Percentiles rank a stretch among this genome's conserved stretches.
Conservation (phyloP, 1,140 invertebrate species). For the Caenorhabditis inopinata region DNA sequence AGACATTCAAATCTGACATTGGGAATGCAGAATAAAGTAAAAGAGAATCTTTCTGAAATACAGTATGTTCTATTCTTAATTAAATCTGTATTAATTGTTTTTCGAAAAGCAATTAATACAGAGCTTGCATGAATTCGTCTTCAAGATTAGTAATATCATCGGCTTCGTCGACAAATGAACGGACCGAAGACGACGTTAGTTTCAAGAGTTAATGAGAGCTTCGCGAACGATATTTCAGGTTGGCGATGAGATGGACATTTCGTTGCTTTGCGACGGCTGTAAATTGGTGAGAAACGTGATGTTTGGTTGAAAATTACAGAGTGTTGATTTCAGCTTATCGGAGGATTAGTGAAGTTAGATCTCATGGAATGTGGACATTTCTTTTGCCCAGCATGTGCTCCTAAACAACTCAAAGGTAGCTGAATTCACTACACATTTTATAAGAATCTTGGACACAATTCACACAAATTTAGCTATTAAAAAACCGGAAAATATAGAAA, state of each 20-base stretch:
- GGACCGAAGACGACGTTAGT: slow-evolving; percentile 18
- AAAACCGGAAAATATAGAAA: too few species aligned
- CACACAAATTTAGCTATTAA: too few species aligned
- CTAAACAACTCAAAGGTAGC: background rate
- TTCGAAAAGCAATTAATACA: background rate
- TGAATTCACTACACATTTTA: background rate
- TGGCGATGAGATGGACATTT: slow-evolving; percentile 14
- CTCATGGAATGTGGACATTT: background rate
- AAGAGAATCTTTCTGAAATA: slow-evolving; percentile 15
- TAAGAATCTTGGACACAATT: too few species aligned
- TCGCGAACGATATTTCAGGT: background rate
- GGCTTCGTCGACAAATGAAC: background rate
- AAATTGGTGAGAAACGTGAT: background rate
- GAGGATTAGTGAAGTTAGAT: background rate
- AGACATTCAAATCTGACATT: background rate
- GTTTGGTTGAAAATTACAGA: background rate
- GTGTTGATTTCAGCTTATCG: background rate
- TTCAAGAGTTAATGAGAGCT: background rate
- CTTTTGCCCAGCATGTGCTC: background rate
- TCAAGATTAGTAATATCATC: background rate
- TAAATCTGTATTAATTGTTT: too few species aligned
- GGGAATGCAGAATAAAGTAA: background rate
- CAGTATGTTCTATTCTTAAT: background rate
- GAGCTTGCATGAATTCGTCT: background rate
- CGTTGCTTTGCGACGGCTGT: background rate